Percentiles rank a stretch among this genome's conserved stretches.
Evolutionary conservation across 2,797 vertebrate species (phyloP).

Genomic region (Labroides dimidiatus): DNA sequence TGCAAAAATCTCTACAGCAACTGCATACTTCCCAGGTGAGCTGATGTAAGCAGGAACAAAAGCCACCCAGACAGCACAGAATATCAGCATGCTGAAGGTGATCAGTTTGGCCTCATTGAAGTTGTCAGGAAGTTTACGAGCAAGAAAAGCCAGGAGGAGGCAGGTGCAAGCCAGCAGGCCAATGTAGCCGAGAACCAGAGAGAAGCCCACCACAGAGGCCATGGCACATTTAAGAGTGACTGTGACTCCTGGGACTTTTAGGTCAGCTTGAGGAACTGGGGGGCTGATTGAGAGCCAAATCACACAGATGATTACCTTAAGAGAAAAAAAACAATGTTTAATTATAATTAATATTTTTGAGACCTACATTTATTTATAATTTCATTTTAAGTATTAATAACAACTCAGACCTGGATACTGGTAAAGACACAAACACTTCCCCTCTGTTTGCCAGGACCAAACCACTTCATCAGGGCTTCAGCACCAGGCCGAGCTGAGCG

Average conservation of each 20-base stretch:
- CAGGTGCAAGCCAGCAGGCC: slow-evolving; percentile 68
- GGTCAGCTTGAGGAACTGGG: slow-evolving; percentile 65
- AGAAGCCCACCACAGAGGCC: slow-evolving; percentile 71
- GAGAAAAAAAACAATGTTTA: background rate
- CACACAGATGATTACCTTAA: slow-evolving; percentile 54
- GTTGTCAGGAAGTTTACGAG: slow-evolving; percentile 75
- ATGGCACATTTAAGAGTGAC: slow-evolving; percentile 64
- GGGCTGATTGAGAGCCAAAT: slow-evolving; percentile 67
- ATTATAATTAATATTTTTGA: background rate
- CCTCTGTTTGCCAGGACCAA: slow-evolving; percentile 72
- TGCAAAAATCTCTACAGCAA: slow-evolving; percentile 78
- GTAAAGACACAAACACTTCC: slow-evolving; percentile 72
- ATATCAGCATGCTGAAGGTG: slow-evolving; percentile 78
- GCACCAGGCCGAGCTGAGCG: slow-evolving; percentile 67
- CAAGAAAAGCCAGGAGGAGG: slow-evolving; percentile 72
- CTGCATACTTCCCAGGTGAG: slow-evolving; percentile 75
- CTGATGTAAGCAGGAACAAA: slow-evolving; percentile 63
- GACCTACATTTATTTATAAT: background rate
- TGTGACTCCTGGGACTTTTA: slow-evolving; percentile 66
- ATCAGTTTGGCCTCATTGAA: slow-evolving; percentile 78
- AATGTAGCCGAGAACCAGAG: slow-evolving; percentile 74
- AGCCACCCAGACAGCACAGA: background rate
- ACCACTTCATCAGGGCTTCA: slow-evolving; percentile 71
- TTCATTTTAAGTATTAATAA: background rate
- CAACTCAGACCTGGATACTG: slow-evolving; percentile 65